Evolutionary conservation across 2,797 vertebrate species (phyloP), one percentile per base, ranked within the genome.

Genomic region (Cuniculus paca): DNA sequence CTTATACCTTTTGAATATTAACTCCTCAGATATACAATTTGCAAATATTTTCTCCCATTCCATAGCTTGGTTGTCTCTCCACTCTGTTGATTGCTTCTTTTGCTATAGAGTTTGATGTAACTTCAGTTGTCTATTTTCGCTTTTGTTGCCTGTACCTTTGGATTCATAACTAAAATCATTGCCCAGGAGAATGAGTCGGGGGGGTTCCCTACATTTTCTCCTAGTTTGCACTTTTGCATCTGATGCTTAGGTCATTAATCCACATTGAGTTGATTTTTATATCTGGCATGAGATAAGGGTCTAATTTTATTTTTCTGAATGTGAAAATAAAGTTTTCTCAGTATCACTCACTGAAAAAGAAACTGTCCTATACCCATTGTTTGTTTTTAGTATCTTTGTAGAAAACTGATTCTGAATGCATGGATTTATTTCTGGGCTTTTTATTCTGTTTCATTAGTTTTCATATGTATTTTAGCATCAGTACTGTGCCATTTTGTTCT

Each of bases 1-100:
- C 26, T 90, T 75, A 26, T 52, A 39, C 81, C 52, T 65, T 88
- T 36, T 90, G 68, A 34, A 68, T 94, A 82, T 45, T 82, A 92
- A 74, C 31, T 28, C 1, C 3, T 85, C 42, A 82, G 34, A 82
- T 85, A 26, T 39, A 68, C 39, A 45, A n/a, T 68, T 88, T 82
- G 6, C 6, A 68, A 88, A 79, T 42, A 61, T 56, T 45, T 84
- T 88, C 54, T 82, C 34, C 36, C 22, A 48, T 77, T 60, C 19
- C n/a, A 9, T 34, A 42, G n/a, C 20, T 50, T 54, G 19, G 28
- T 74, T 48, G 13, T 31, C 34, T 77, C 39, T 91, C 77, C 31
- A 70, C 22, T 65, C 42, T 75, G 9, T 19, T 79, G 9, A 56
- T 48, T 50, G 22, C 45, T 61, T 75, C 34, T 22, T 94, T 39